These are phyloP conservation scores for Amphibalanus amphitrite DNA, from an alignment of 1,140 invertebrate genomes.

Conservation along the genomic window DNA sequence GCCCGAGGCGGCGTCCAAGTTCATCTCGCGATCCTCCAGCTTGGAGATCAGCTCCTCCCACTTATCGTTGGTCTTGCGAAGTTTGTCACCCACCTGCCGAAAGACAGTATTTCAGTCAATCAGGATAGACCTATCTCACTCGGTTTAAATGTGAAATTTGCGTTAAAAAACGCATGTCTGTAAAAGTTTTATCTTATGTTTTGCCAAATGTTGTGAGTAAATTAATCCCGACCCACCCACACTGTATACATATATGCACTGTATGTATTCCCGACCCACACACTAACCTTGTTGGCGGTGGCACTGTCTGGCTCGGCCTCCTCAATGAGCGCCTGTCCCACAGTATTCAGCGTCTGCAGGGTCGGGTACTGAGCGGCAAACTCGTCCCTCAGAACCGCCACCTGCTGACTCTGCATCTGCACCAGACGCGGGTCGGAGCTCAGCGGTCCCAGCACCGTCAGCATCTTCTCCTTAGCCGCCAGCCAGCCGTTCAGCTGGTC, in stretches of 20 bases:
- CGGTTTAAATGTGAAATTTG: too few relatives aligned
- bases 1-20: slow-evolving; percentile 66
- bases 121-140: too few relatives aligned
- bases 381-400: slow-evolving; percentile 81
- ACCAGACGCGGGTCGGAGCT: slow-evolving; percentile 86
- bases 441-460: slow-evolving; percentile 81
- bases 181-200: too few relatives aligned
- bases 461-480: slow-evolving; percentile 82
- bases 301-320: not conserved
- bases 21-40: slow-evolving; percentile 62
- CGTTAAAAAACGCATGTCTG: too few relatives aligned
- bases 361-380: slow-evolving; percentile 77
- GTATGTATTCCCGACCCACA: too few relatives aligned
- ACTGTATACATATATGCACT: too few relatives aligned
- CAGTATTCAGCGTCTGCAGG: slow-evolving; percentile 35
- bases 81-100: not conserved
- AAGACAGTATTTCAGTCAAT: too few relatives aligned
- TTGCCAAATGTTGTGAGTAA: too few relatives aligned
- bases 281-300: too few relatives aligned
- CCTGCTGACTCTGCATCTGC: slow-evolving; percentile 82
- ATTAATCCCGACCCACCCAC: too few relatives aligned
- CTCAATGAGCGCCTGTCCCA: slow-evolving; percentile 16
- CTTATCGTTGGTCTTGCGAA: slow-evolving; percentile 28
- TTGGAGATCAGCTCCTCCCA: slow-evolving; percentile 64
- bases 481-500: slow-evolving; percentile 73